Conservation (phyloP, 1,140 invertebrate species). For the Heliconius hermathena region DNA sequence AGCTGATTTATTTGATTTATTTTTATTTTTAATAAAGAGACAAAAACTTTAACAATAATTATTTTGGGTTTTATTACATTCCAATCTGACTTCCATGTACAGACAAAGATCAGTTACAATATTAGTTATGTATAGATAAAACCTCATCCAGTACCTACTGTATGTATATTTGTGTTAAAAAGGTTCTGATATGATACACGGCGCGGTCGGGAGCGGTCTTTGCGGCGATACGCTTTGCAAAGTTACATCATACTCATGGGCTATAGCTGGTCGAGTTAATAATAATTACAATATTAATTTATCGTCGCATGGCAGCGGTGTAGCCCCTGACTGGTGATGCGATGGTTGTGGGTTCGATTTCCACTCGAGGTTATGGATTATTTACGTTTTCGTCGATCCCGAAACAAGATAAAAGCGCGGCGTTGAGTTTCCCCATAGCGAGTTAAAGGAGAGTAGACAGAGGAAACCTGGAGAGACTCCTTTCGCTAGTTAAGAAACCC, state of each 20-base stretch:
- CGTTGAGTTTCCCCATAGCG: background rate
- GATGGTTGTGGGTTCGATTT: no score
- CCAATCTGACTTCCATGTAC: no score
- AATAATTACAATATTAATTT: slow-evolving; percentile 6
- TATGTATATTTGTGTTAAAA: slow-evolving; percentile 7
- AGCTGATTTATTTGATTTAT: no score
- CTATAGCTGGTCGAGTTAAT: background rate
- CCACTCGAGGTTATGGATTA: no score
- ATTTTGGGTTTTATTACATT: no score
- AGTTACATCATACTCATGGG: slow-evolving; percentile 22
- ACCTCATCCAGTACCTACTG: background rate
- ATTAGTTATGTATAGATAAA: no score
- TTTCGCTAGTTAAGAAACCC: background rate
- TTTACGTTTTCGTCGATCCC: background rate
- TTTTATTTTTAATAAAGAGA: no score
- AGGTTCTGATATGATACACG: slow-evolving; percentile 24
- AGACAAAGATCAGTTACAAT: no score
- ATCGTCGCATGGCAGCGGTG: background rate
- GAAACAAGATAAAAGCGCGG: background rate
- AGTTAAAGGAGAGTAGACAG: background rate
- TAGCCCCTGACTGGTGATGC: no score
- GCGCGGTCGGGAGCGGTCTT: slow-evolving; percentile 27
- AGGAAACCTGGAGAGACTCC: background rate
- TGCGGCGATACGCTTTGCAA: slow-evolving; percentile 23
- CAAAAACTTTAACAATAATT: no score